Conservation (phyloP, 2,888 invertebrate species). For the Drosophila helvetica region DNA sequence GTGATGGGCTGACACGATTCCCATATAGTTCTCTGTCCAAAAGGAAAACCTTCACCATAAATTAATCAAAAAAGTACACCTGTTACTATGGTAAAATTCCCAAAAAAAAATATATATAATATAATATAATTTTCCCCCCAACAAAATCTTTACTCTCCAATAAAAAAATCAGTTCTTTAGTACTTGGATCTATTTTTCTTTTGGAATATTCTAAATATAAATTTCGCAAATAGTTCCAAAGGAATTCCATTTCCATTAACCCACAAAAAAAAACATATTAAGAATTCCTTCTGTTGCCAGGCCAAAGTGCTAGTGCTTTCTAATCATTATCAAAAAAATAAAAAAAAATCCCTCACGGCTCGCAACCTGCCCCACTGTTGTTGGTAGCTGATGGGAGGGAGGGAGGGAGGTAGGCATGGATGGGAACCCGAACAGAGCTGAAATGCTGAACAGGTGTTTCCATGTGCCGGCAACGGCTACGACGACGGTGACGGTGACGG, state of each 20-base stretch:
- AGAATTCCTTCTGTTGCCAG: constrained; percentile 31
- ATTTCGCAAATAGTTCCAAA: not conserved
- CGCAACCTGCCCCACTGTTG: constrained; percentile 74
- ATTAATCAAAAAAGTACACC: not conserved
- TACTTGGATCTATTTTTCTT: constrained; percentile 6
- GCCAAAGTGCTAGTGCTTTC: constrained; percentile 26
- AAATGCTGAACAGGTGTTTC: constrained; percentile 68
- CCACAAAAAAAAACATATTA: not conserved
- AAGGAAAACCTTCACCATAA: too few species aligned
- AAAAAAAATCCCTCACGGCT: constrained; percentile 26
- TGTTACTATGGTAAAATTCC: not conserved
- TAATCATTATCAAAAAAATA: constrained; percentile 52
- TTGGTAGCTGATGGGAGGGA: constrained; percentile 8
- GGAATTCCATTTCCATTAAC: constrained; percentile 21
- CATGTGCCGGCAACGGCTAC: constrained; percentile 44
- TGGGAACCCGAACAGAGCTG: constrained; percentile 1
- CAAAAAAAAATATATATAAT: too few species aligned
- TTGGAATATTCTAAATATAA: constrained; percentile 19
- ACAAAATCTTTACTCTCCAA: not conserved
- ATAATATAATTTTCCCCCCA: not conserved
- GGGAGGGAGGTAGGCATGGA: too few species aligned
- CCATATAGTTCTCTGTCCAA: too few species aligned
- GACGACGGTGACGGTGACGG: not conserved
- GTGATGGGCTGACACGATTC: too few species aligned
- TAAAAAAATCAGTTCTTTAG: not conserved